Evolutionary conservation across 2,113 vertebrate species (phyloP), one percentile per base, ranked within the genome.

Genomic region (Garra rufa): DNA sequence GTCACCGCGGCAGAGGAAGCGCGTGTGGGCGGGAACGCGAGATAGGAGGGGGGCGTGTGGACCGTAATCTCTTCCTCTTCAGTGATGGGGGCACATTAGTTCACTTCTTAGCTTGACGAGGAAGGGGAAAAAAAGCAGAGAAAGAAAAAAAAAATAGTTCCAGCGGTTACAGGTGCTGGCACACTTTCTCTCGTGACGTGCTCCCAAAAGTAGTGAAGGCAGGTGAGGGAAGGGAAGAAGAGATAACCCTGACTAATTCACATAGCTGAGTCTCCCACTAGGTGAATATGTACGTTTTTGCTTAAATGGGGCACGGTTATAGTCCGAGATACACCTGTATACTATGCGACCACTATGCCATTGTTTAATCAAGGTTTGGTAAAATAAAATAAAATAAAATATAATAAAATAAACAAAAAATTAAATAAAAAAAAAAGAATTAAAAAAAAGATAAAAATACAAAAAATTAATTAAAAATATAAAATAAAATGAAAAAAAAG

Each of bases 221-320:
- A 34, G 24, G 85, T 83, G 87, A 78, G 55, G 52, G 76, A 74
- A 71, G 34, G 44, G 11, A 17, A 34, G n/a, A 73, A 90, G 84
- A 87, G 88, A 88, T 89, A 87, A 90, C 88, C 87, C 81, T 44
- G 76, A 85, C 88, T 75, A 92, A 90, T 90, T 91, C 90, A 48
- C 81, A 90, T 89, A 87, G 91, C 89, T 86, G 86, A 84, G 80
- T 85, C 61, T 52, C 71, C 43, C 55, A 81, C 44, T 65, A 71
- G 76, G 50, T 80, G 74, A 86, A 79, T 79, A 76, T 44, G 48
- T 63, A 34, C 34, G 76, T 83, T 76, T 82, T n/a, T n/a, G n/a
- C n/a, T n/a, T n/a, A n/a, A n/a, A n/a, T n/a, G n/a, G n/a, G n/a
- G n/a, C n/a, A n/a, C n/a, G n/a, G n/a, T n/a, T n/a, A n/a, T n/a